A percentile compares a stretch with the other conserved stretches of the same genome.
phyloP scores from a whole-genome alignment of 2,888 invertebrate species.

The Caenorhabditis zanzibari region DNA sequence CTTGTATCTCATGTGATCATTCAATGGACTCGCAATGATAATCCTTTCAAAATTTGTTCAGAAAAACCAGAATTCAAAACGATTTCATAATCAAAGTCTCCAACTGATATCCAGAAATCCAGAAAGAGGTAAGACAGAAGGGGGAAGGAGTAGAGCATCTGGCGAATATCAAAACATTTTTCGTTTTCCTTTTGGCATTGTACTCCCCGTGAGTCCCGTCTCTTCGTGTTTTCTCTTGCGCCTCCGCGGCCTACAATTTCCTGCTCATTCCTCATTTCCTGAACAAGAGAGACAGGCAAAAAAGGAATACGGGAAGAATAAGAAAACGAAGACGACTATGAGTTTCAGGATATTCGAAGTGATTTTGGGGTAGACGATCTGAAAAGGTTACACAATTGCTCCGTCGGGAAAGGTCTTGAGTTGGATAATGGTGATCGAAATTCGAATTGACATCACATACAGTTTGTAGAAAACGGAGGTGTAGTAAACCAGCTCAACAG shows the following conservation, averaged over 20 bases:
- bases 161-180: constrained; percentile 27
- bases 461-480: no score
- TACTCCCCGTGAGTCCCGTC: constrained; percentile 21
- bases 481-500: no score
- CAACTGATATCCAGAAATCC: background rate
- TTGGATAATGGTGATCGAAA: background rate
- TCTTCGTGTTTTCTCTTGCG: constrained; percentile 13
- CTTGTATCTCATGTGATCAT: constrained; percentile 18
- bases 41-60: background rate
- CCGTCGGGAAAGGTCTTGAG: no score
- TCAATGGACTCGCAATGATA: background rate
- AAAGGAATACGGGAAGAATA: constrained; percentile 21
- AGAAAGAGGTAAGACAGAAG: constrained; percentile 3
- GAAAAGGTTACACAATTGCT: background rate
- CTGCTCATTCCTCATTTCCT: constrained; percentile 58
- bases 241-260: constrained; percentile 59
- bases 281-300: constrained; percentile 21
- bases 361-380: background rate
- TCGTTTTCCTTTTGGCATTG: constrained; percentile 15
- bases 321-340: background rate
- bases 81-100: constrained; percentile 19
- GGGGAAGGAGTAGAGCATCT: background rate
- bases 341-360: constrained; percentile 3
- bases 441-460: background rate
- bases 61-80: background rate